Percentiles rank a stretch among this genome's conserved stretches.
phyloP scores from a whole-genome alignment of 2,888 invertebrate genomes.

The Atethmia centrago region DNA sequence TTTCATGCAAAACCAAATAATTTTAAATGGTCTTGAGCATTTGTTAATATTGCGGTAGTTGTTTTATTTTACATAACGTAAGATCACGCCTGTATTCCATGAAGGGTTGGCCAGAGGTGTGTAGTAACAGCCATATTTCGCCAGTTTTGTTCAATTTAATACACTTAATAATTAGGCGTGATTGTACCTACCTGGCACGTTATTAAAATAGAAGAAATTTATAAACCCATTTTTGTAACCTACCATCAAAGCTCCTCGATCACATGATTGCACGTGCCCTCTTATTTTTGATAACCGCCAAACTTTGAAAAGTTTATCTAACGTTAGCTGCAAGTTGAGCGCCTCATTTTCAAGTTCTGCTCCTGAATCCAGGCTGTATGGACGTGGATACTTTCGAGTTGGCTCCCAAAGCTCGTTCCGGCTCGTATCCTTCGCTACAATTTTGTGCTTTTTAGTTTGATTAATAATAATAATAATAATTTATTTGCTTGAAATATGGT shows the following conservation, averaged over 20 bases:
- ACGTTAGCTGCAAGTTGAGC: slow-evolving; percentile 21
- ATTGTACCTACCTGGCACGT: not conserved
- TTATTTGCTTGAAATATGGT: too few relatives aligned
- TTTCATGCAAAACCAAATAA: not conserved
- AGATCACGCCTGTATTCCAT: not conserved
- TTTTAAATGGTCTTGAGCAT: not conserved
- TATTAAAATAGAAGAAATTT: too few relatives aligned
- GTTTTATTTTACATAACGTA: not conserved
- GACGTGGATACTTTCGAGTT: slow-evolving; percentile 18
- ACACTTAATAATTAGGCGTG: not conserved
- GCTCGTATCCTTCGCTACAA: not conserved
- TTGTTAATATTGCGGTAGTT: not conserved
- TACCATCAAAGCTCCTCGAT: not conserved
- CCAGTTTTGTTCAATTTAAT: not conserved
- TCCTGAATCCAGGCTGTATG: slow-evolving; percentile 12
- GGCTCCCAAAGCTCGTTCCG: slow-evolving; percentile 4
- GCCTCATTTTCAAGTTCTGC: slow-evolving; percentile 32
- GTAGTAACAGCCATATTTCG: not conserved
- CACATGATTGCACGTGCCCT: not conserved
- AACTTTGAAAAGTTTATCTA: slow-evolving; percentile 29
- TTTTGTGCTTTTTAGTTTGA: not conserved
- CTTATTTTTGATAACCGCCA: slow-evolving; percentile 13
- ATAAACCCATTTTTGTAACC: too few relatives aligned
- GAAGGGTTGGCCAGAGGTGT: not conserved
- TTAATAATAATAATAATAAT: too few relatives aligned